Evolutionary conservation across 2,888 invertebrate genomes (phyloP).

Genomic region (Hydroisotoma schaefferi): DNA sequence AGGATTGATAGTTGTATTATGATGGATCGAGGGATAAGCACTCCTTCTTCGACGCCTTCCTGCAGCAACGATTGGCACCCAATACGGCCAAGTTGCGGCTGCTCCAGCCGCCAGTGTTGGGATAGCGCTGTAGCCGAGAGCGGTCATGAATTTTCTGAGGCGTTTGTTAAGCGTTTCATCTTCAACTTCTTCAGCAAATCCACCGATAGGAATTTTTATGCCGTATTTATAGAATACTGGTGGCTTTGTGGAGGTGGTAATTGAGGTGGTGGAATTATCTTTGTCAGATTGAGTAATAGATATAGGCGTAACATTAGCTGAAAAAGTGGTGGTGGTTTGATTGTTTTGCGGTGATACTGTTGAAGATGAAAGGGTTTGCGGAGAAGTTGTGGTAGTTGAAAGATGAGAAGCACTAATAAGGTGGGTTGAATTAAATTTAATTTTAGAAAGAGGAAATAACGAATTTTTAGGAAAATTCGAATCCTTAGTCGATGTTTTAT

Average conservation of each 20-base stretch:
- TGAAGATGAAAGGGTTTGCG: not conserved
- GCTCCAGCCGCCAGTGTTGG: slow-evolving; percentile 48
- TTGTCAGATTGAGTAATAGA: too few relatives aligned
- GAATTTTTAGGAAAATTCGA: too few relatives aligned
- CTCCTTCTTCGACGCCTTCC: slow-evolving; percentile 25
- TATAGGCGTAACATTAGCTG: not conserved
- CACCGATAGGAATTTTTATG: slow-evolving; percentile 25
- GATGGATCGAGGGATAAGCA: too few relatives aligned
- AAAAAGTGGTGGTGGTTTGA: not conserved
- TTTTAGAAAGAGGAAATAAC: too few relatives aligned
- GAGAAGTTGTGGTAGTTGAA: not conserved
- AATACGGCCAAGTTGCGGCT: slow-evolving; percentile 48
- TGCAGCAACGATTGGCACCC: slow-evolving; percentile 44
- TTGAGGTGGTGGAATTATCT: too few relatives aligned
- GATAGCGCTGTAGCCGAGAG: slow-evolving; percentile 46
- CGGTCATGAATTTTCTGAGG: slow-evolving; percentile 41
- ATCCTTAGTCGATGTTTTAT: not conserved
- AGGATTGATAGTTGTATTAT: too few relatives aligned
- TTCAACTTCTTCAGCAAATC: slow-evolving; percentile 10
- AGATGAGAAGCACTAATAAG: too few relatives aligned
- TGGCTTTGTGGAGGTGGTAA: slow-evolving; percentile 14
- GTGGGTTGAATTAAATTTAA: too few relatives aligned
- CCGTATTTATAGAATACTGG: slow-evolving; percentile 38
- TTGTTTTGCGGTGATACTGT: too few relatives aligned
- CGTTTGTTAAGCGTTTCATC: slow-evolving; percentile 27